Evolutionary conservation across 2,888 invertebrate species (phyloP).

Genomic region (Cetonia aurata): DNA sequence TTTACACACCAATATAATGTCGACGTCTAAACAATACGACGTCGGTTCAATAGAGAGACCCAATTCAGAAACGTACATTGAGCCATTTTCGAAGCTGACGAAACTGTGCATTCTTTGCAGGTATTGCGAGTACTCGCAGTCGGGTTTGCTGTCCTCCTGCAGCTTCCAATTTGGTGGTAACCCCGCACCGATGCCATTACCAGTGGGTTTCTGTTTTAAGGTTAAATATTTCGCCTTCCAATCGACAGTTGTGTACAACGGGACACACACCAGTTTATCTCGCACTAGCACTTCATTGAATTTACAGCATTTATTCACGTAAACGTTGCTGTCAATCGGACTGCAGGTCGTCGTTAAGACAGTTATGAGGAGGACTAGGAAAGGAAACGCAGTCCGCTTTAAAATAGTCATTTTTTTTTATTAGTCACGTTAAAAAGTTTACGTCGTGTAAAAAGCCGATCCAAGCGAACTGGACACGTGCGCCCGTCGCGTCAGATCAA

Average conservation of each 20-base stretch:
- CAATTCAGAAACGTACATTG: conserved; percentile 71
- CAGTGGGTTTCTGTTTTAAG: conserved; percentile 15
- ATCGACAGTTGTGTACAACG: conserved; percentile 29
- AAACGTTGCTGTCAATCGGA: conserved; percentile 33
- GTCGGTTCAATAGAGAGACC: conserved; percentile 67
- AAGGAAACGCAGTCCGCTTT: conserved; percentile 4
- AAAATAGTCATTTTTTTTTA: conserved; percentile 16
- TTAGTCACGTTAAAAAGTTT: background rate
- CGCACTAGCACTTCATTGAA: conserved; percentile 40
- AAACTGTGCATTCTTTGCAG: conserved; percentile 53
- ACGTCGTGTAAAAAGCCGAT: background rate
- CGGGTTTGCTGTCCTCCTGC: conserved; percentile 63
- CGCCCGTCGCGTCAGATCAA: conserved; percentile 2
- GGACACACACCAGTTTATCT: conserved; percentile 25
- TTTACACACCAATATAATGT: conserved; percentile 75
- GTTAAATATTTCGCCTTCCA: conserved; percentile 43
- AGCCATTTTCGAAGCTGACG: conserved; percentile 74
- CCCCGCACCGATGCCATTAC: conserved; percentile 51
- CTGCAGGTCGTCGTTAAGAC: conserved; percentile 19
- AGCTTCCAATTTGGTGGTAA: conserved; percentile 66
- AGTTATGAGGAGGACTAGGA: conserved; percentile 1
- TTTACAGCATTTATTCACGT: conserved; percentile 45
- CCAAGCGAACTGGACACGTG: conserved; percentile 10
- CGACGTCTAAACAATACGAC: conserved; percentile 78
- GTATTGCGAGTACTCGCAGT: conserved; percentile 60